phyloP scores from a whole-genome alignment of 2,797 vertebrate species.

The Naso thynnoides region DNA sequence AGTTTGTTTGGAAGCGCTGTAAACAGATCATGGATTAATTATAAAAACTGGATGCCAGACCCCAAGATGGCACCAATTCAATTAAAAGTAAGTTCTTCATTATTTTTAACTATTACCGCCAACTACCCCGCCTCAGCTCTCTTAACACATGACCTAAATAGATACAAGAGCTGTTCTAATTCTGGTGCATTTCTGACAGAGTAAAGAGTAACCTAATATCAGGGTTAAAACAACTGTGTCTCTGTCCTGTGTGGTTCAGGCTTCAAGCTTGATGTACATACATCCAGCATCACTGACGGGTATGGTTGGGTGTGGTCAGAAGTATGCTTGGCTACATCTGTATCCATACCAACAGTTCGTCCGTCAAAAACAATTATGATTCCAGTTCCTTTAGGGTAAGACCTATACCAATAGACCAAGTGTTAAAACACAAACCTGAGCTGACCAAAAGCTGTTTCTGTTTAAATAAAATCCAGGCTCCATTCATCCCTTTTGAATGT shows the following conservation, averaged over 20 bases:
- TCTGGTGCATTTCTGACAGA: background rate
- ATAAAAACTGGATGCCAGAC: background rate
- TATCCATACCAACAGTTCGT: background rate
- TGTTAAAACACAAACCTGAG: no score
- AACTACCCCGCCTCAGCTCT: no score
- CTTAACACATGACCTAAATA: background rate
- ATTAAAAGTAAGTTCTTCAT: background rate
- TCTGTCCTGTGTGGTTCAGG: no score
- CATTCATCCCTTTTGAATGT: no score
- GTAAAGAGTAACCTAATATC: background rate
- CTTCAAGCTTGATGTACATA: background rate
- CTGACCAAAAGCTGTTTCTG: no score
- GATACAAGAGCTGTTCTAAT: background rate
- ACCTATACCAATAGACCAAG: no score
- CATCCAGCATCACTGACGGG: background rate
- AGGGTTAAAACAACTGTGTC: no score
- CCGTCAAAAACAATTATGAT: no score
- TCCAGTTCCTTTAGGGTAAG: no score
- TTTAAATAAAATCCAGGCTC: no score
- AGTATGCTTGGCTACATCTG: background rate
- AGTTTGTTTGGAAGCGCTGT: background rate
- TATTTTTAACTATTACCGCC: no score
- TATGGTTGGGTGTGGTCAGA: background rate
- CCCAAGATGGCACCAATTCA: background rate
- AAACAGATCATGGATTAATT: background rate